Evolutionary conservation across 2,113 vertebrate genomes (phyloP).

Genomic region (Amia ocellicauda): DNA sequence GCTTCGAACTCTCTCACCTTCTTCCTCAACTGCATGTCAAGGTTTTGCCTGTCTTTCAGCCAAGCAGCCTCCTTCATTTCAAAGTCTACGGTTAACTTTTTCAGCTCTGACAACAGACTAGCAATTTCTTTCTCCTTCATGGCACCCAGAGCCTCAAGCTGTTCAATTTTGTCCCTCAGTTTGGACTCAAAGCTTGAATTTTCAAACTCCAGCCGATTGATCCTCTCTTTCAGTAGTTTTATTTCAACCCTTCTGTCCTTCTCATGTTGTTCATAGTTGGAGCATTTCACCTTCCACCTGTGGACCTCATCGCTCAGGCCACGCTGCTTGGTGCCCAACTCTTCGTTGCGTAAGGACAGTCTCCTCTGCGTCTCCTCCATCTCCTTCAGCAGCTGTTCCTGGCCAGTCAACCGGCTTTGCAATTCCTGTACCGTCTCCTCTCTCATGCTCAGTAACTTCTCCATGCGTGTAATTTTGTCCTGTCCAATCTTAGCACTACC

Average conservation of each 20-base stretch:
- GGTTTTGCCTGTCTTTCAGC: slow-evolving; percentile 1
- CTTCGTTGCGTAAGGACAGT: slow-evolving; percentile 18
- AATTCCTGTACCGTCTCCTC: slow-evolving; percentile 19
- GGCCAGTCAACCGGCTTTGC: slow-evolving; percentile 9
- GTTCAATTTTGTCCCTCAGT: slow-evolving; percentile 12
- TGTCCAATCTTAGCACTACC: neutral
- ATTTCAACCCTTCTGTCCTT: slow-evolving; percentile 9
- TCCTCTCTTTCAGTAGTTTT: slow-evolving; percentile 4
- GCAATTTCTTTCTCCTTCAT: slow-evolving; percentile 12
- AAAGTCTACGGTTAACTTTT: slow-evolving; percentile 4
- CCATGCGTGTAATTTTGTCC: slow-evolving; percentile 23
- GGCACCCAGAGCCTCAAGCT: slow-evolving; percentile 11
- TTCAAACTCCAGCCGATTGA: slow-evolving; percentile 11
- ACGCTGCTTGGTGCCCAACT: slow-evolving; percentile 16
- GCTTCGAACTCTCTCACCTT: slow-evolving; percentile 22
- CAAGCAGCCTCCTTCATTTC: slow-evolving; percentile 4
- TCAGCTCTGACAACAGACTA: slow-evolving; percentile 13
- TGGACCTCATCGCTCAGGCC: slow-evolving; percentile 17
- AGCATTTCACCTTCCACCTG: slow-evolving; percentile 14
- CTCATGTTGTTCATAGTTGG: slow-evolving; percentile 13
- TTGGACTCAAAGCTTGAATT: slow-evolving; percentile 6
- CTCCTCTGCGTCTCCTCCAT: slow-evolving; percentile 25
- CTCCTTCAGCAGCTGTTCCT: slow-evolving; percentile 17
- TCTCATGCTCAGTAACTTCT: slow-evolving; percentile 22
- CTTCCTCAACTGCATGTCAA: slow-evolving; percentile 21